These are phyloP conservation scores for Perca schrenkii DNA, from an alignment of 2,113 vertebrate genomes.

Conservation along the genomic window DNA sequence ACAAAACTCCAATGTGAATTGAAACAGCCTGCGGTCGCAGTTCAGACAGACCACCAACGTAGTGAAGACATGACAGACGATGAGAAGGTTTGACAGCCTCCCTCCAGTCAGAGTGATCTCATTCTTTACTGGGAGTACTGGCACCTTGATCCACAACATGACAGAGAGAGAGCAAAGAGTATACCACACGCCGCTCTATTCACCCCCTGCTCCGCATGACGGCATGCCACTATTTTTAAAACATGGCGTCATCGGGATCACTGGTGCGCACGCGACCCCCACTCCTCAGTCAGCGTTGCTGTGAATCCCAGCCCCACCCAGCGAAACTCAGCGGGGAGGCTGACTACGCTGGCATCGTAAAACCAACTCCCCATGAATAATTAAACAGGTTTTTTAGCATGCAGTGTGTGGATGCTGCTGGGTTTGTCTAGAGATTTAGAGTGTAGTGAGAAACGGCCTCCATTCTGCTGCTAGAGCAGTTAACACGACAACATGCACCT, in stretches of 20 bases:
- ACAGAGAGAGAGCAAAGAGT: constrained; percentile 37
- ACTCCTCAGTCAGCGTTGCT: background rate
- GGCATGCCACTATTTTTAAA: constrained; percentile 80
- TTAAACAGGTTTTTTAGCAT: constrained; percentile 66
- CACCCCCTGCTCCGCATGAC: constrained; percentile 61
- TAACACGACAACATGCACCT: constrained; percentile 43
- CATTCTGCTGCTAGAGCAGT: constrained; percentile 30
- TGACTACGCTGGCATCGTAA: constrained; percentile 26
- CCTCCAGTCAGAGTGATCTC: constrained; percentile 56
- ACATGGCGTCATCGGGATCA: constrained; percentile 75
- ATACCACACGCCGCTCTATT: constrained; percentile 30
- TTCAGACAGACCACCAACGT: constrained; percentile 46
- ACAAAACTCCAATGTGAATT: constrained; percentile 9
- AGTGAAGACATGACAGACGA: constrained; percentile 20
- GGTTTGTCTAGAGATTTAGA: constrained; percentile 37
- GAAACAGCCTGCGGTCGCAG: background rate
- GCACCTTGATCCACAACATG: constrained; percentile 66
- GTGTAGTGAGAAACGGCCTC: constrained; percentile 20
- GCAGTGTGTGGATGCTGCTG: constrained; percentile 36
- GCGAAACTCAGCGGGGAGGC: constrained; percentile 52
- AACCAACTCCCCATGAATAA: constrained; percentile 76
- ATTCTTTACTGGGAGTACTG: constrained; percentile 68
- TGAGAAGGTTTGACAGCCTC: constrained; percentile 52
- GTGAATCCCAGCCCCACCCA: constrained; percentile 58
- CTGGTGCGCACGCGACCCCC: constrained; percentile 32